Percentiles rank a stretch among this genome's conserved stretches.
These are phyloP conservation scores for rat (Rattus norvegicus) DNA, from an alignment of 2,113 vertebrate genomes.

Conservation along the genomic window DNA sequence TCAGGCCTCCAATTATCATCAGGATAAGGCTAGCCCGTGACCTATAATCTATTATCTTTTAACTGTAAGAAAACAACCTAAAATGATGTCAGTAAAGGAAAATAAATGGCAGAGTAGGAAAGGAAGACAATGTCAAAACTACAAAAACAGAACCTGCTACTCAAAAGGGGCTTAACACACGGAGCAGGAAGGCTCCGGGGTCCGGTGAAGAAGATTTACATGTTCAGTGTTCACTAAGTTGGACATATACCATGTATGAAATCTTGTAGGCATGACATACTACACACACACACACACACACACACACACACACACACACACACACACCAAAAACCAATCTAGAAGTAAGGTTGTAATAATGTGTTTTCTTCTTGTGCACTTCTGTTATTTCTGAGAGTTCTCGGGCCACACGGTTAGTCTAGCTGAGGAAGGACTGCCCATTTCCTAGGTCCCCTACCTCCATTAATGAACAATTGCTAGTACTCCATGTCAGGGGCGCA, in stretches of 20 bases:
- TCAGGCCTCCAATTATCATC: neutral
- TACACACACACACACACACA: neutral
- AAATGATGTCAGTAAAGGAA: neutral
- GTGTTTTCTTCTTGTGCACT: neutral
- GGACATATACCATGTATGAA: neutral
- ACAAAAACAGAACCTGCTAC: neutral
- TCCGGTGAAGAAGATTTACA: neutral
- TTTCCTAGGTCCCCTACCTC: neutral
- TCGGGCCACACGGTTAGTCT: too few species aligned
- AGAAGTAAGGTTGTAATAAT: neutral
- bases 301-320: neutral
- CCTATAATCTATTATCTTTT: neutral
- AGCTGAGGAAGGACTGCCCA: neutral
- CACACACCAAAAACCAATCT: neutral
- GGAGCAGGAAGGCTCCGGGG: neutral
- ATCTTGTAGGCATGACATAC: neutral
- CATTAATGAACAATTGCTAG: neutral
- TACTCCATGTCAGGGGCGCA: neutral
- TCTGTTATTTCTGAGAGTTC: neutral
- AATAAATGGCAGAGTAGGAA: neutral
- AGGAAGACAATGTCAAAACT: neutral
- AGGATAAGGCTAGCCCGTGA: neutral
- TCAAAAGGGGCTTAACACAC: neutral
- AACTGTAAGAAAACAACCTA: slow-evolving; percentile 21
- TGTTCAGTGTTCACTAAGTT: neutral